Conservation (phyloP, 2,797 vertebrate species). For the Anguilla marmorata region DNA sequence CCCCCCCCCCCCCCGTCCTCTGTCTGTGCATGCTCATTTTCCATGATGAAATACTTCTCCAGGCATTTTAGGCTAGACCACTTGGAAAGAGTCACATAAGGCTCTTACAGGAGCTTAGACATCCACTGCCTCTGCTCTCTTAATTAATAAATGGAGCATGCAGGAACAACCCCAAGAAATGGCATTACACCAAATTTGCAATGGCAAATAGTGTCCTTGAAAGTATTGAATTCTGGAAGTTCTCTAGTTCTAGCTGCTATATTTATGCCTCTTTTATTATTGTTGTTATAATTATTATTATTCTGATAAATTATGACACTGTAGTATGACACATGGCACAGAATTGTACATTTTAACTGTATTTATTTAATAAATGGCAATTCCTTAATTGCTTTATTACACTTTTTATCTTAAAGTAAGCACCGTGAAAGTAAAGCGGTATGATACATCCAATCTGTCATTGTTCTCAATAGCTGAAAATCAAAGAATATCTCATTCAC, state of each 20-base stretch:
- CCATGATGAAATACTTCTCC: conserved; percentile 67
- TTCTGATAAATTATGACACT: too few relatives aligned
- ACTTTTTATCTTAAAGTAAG: not conserved
- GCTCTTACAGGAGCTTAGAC: not conserved
- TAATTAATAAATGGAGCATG: not conserved
- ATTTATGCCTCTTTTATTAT: not conserved
- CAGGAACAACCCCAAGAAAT: not conserved
- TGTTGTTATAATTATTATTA: not conserved
- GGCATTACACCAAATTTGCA: not conserved
- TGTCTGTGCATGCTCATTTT: conserved; percentile 51
- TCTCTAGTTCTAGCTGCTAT: not conserved
- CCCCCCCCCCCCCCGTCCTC: conserved; percentile 28
- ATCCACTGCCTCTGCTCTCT: not conserved
- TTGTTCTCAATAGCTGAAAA: not conserved
- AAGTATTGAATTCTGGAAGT: not conserved
- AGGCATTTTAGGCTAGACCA: conserved; percentile 5
- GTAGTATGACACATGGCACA: not conserved
- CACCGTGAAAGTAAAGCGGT: not conserved
- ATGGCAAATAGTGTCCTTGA: not conserved
- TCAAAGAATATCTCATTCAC: not conserved
- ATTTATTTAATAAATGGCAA: not conserved
- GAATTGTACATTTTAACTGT: not conserved
- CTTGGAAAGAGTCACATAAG: conserved; percentile 6
- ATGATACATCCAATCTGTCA: not conserved
- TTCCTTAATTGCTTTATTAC: not conserved